These are phyloP conservation scores for Chrysochloris asiatica DNA, from an alignment of 2,113 vertebrate species.

Conservation along the genomic window DNA sequence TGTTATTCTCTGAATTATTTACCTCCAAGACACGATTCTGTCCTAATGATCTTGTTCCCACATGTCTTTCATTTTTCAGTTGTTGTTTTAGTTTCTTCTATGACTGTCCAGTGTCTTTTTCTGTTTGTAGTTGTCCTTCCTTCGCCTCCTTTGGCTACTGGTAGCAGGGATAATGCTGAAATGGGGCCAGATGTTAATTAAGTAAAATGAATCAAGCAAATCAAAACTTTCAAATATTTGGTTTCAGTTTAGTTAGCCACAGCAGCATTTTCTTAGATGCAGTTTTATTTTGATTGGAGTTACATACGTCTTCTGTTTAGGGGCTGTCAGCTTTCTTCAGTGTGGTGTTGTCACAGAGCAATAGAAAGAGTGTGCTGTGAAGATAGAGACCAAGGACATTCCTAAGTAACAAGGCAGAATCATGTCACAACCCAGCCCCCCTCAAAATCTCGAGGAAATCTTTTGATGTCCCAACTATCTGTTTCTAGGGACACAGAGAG, in stretches of 20 bases:
- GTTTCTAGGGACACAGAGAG: slow-evolving; percentile 15
- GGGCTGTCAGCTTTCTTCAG: background rate
- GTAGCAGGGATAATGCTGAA: background rate
- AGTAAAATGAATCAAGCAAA: slow-evolving; percentile 67
- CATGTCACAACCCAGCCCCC: background rate
- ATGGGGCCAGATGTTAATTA: slow-evolving; percentile 58
- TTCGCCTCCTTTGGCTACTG: background rate
- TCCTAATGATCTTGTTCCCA: slow-evolving; percentile 12
- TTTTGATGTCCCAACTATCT: background rate
- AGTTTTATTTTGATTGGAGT: slow-evolving; percentile 42
- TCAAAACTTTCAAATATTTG: slow-evolving; percentile 52
- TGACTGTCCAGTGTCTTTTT: slow-evolving; percentile 54
- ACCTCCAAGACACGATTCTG: slow-evolving; percentile 39
- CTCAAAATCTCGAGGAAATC: background rate
- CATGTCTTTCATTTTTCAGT: slow-evolving; percentile 22
- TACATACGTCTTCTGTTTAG: slow-evolving; percentile 1
- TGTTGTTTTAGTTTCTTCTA: slow-evolving; percentile 42
- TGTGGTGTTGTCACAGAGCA: background rate
- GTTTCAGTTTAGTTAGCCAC: slow-evolving; percentile 32
- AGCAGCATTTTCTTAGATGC: background rate
- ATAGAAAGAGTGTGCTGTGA: background rate
- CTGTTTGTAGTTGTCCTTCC: background rate
- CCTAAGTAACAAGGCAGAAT: background rate
- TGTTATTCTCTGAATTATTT: background rate
- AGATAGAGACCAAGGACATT: background rate